Base-by-base conservation (phyloP, 2,113 vertebrate genomes). In the Tonatia bakeri region DNA sequence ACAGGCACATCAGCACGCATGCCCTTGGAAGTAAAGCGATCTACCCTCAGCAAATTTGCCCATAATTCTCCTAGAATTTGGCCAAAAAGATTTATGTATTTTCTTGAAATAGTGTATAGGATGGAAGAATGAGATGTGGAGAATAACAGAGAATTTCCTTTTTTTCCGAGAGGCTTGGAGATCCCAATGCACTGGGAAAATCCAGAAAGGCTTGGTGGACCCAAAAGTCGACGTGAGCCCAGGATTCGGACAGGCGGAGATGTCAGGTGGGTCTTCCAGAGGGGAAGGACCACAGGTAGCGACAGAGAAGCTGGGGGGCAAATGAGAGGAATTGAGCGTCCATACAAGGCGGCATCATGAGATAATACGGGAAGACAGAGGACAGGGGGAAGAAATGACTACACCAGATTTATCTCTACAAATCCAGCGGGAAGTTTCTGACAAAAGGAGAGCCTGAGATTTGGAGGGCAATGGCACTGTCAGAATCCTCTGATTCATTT, bases 271-370 rank as follows among this genome's bases (percentile, higher is more conserved):
- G 7, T 72, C 43, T 82, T 50, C 6, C 56, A 56, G 26, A 43
- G 0, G 12, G 19, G 33, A 73, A 64, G 77, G 70, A 31, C 5
- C 47, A 64, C 7, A 2, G 10, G 13, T 17, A 69, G 90, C 56
- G 16, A 61, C n/a, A 59, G 64, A 50, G 19, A 10, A 67, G 12
- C 26, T 38, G 65, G 15, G 65, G 15, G 31, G 24, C 28, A 67
- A 87, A 43, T 1, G 20, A 65, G 33, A 72, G 90, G 28, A 69
- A 38, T 8, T n/a, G 3, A 69, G 40, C 4, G 1, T 4, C 19
- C 2, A 5, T 1, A 52, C 0, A n/a, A 7, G 12, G 7, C 26
- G 19, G 19, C 28, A 43, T 45, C n/a, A 24, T 0, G 56, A 64
- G 33, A 59, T 1, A 40, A 64, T 50, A 20, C 14, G 38, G 45